These are phyloP conservation scores for Meta bourneti DNA, from an alignment of 2,888 invertebrate genomes.

Conservation along the genomic window DNA sequence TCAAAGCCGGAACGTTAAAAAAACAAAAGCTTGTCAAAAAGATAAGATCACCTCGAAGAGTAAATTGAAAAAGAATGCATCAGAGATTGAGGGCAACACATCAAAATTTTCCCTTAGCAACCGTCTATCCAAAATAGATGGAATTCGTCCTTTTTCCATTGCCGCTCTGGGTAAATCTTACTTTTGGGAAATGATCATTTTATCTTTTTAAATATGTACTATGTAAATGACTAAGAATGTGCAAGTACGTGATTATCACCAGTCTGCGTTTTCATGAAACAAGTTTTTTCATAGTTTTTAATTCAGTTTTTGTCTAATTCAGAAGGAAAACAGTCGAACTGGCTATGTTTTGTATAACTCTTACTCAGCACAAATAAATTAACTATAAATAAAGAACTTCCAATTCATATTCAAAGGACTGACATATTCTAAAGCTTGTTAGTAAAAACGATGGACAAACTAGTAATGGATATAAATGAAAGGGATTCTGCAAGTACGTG, in stretches of 20 bases:
- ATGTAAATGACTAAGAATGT: background rate
- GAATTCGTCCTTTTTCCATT: slow-evolving; percentile 68
- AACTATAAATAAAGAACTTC: too few species aligned
- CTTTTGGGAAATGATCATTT: slow-evolving; percentile 1
- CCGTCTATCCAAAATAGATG: slow-evolving; percentile 50
- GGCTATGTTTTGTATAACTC: too few species aligned
- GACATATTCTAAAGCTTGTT: too few species aligned
- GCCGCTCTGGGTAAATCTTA: slow-evolving; percentile 54
- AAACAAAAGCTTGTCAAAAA: slow-evolving; percentile 20
- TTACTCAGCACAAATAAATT: too few species aligned
- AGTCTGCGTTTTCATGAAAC: background rate
- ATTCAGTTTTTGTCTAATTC: background rate
- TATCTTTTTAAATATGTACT: background rate
- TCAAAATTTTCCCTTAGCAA: slow-evolving; percentile 4
- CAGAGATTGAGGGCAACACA: background rate
- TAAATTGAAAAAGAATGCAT: slow-evolving; percentile 25
- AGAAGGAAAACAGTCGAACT: too few species aligned
- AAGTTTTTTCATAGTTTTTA: background rate
- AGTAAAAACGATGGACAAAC: too few species aligned
- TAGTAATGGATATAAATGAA: too few species aligned
- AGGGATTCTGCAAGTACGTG: too few species aligned
- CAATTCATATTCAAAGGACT: too few species aligned
- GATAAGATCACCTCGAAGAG: slow-evolving; percentile 47
- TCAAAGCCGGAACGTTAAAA: slow-evolving; percentile 47
- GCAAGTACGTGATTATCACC: background rate